These are phyloP conservation scores for Amiota minor DNA, from an alignment of 2,888 invertebrate species.

Conservation along the genomic window DNA sequence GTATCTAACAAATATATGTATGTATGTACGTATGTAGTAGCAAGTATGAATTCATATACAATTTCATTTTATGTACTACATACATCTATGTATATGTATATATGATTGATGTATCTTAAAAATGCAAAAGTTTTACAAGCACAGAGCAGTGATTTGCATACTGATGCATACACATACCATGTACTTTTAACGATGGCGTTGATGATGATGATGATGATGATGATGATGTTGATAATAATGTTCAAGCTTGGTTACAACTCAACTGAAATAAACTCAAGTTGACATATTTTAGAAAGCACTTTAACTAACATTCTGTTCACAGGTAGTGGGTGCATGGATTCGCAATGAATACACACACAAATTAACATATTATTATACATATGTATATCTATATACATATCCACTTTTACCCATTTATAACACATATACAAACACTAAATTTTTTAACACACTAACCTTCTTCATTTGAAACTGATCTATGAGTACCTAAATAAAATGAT, in stretches of 20 bases:
- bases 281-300: conserved; percentile 22
- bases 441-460: no score
- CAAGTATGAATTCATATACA: neutral
- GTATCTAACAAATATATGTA: no score
- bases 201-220: conserved; percentile 18
- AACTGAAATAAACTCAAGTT: conserved; percentile 21
- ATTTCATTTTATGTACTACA: neutral
- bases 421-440: neutral
- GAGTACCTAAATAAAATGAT: no score
- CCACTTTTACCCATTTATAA: conserved; percentile 26
- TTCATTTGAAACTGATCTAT: no score
- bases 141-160: conserved; percentile 18
- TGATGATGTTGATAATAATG: conserved; percentile 6
- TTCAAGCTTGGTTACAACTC: conserved; percentile 17
- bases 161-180: no score
- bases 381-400: conserved; percentile 31
- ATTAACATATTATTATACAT: conserved; percentile 29
- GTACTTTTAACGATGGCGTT: neutral
- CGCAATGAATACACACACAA: neutral
- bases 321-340: conserved; percentile 22
- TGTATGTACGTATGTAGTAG: neutral
- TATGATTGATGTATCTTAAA: neutral
- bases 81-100: neutral
- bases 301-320: conserved; percentile 14
- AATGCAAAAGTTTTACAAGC: conserved; percentile 14